phyloP scores from a whole-genome alignment of 2,113 vertebrate species.

The Gadus chalcogrammus region DNA sequence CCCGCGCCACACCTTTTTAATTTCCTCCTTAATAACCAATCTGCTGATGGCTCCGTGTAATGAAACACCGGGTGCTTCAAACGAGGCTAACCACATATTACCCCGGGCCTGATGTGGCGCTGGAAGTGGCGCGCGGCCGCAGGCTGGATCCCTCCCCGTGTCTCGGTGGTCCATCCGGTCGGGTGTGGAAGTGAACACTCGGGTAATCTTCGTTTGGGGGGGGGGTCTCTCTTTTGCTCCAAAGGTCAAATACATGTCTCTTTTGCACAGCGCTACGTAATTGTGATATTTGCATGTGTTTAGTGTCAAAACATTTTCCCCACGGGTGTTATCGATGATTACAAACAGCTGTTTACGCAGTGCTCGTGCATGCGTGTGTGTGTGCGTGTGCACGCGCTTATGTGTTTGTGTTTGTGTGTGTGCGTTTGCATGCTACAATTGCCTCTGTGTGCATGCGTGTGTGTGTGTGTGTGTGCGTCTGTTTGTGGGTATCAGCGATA shows the following conservation, averaged over 20 bases:
- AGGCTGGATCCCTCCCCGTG: background rate
- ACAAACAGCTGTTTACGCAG: conserved; percentile 36
- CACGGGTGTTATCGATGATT: conserved; percentile 36
- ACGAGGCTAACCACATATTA: conserved; percentile 60
- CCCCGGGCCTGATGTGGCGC: too few relatives aligned
- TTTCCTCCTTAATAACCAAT: conserved; percentile 68
- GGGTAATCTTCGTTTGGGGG: too few relatives aligned
- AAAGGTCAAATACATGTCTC: conserved; percentile 53
- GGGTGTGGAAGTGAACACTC: too few relatives aligned
- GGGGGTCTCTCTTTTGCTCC: conserved; percentile 52
- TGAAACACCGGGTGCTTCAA: conserved; percentile 62
- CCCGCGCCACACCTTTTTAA: conserved; percentile 65
- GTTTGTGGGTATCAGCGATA: conserved; percentile 16
- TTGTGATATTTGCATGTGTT: conserved; percentile 62
- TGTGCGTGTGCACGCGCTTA: too few relatives aligned
- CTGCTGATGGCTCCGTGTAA: conserved; percentile 59
- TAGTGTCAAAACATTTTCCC: conserved; percentile 40
- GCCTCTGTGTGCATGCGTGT: background rate
- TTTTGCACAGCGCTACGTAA: conserved; percentile 50
- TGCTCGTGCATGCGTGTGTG: background rate
- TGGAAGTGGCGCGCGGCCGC: conserved; percentile 44
- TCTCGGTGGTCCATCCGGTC: background rate
- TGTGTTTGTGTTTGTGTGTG: too few relatives aligned
- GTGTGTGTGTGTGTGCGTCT: conserved; percentile 4
- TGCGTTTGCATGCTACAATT: too few relatives aligned